Conservation (phyloP, 2,888 invertebrate species). For the Drosophila koepferae region DNA sequence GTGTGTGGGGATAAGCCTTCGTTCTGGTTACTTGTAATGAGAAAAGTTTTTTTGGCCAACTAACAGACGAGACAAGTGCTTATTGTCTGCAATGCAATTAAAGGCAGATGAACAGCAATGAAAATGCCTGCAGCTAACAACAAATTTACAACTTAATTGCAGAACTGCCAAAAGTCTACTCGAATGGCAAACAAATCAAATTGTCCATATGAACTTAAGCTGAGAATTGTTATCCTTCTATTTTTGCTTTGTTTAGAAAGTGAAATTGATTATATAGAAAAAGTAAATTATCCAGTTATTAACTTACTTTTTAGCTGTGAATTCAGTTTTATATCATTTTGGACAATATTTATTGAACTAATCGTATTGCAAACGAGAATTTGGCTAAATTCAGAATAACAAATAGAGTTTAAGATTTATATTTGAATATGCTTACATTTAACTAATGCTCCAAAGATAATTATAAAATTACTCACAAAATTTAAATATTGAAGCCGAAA, state of each 20-base stretch:
- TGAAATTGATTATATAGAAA: neutral
- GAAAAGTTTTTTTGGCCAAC: constrained; percentile 65
- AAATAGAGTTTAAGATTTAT: no score
- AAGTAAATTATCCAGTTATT: neutral
- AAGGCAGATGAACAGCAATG: constrained; percentile 32
- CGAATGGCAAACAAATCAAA: constrained; percentile 5
- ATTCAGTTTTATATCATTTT: no score
- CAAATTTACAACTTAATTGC: constrained; percentile 18
- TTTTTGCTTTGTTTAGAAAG: neutral
- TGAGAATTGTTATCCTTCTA: neutral
- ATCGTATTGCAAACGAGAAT: no score
- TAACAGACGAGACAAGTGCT: constrained; percentile 50
- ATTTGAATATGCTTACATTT: no score
- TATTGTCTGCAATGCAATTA: constrained; percentile 61
- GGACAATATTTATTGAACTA: no score
- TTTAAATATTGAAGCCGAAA: no score
- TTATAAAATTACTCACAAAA: no score
- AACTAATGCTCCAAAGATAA: no score
- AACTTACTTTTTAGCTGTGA: neutral
- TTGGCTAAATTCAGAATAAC: no score
- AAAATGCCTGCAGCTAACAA: constrained; percentile 22
- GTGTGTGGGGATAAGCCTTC: constrained; percentile 20
- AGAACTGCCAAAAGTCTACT: neutral
- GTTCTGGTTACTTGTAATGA: constrained; percentile 60
- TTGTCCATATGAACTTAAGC: neutral